Conservation (phyloP, 2,113 vertebrate species). For the Hystrix cristata region DNA sequence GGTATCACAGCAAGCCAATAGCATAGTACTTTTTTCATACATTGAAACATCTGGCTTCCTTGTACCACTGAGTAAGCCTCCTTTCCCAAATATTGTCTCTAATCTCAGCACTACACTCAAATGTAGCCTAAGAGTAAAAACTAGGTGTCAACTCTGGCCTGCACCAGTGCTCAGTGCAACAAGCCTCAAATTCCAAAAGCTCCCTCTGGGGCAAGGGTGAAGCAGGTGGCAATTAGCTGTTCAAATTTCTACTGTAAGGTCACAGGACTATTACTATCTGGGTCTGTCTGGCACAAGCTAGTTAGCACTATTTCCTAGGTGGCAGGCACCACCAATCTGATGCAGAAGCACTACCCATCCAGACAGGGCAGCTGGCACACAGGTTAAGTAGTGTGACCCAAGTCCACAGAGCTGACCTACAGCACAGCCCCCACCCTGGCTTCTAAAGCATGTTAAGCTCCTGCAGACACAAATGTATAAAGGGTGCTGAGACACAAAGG, state of each 20-base stretch:
- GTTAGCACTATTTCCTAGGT: not conserved
- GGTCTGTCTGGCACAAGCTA: not conserved
- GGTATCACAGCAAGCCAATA: not conserved
- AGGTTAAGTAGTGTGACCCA: not conserved
- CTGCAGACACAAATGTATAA: not conserved
- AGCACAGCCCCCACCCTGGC: not conserved
- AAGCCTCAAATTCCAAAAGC: not conserved
- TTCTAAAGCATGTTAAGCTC: not conserved
- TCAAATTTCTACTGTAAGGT: not conserved
- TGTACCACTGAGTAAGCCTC: not conserved
- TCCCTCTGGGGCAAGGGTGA: not conserved
- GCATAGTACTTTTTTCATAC: not conserved
- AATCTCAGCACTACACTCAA: not conserved
- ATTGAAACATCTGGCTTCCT: not conserved
- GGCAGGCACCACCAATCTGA: not conserved
- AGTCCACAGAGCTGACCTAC: too few relatives aligned
- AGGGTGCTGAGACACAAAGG: rapidly evolving
- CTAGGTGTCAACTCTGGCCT: not conserved
- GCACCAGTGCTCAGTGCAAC: rapidly evolving
- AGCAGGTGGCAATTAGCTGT: too few relatives aligned
- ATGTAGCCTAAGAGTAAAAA: not conserved
- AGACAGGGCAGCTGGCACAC: not conserved
- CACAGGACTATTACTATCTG: not conserved
- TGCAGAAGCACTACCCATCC: not conserved
- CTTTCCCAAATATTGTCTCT: not conserved